Evolutionary conservation across 2,888 invertebrate species (phyloP), one percentile per base, ranked within the genome.

Genomic region (Myopa tessellatipennis): DNA sequence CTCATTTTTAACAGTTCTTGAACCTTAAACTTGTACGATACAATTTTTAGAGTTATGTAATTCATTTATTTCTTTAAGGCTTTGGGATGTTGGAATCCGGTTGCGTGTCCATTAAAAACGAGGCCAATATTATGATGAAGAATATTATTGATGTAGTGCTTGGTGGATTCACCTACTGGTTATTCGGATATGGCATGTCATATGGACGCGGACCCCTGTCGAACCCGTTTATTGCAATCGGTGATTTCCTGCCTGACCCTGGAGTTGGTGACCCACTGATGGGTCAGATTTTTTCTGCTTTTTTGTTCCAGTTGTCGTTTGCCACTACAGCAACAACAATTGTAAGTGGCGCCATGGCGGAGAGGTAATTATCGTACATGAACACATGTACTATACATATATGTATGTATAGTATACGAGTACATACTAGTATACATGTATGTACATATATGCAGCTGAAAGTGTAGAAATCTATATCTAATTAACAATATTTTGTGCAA

Each of bases 41-140:
- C 26, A 26, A 26, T 26, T 26, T 58, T 1, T 6, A 58, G 5
- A 58, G 58, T 10, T 58, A n/a, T 58, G 16, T 58, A 58, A n/a
- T 58, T 16, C 10, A n/a, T 50, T 12, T 18, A 45, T 50, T 40
- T 40, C 26, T 72, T 86, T 4, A 84, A 96, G 97, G 98, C 36
- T 98, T 98, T 85, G 97, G 97, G 0, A 95, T 98, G 93, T 89
- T 98, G 82, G 98, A 98, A 87, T 96, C 97, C 0, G 98, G 98
- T 2, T 96, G 95, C 83, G 97, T 98, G 0, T 96, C 96, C 0
- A 92, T 96, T 74, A 96, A 97, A 90, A 98, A 98, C 87, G 97
- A 98, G 90, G 96, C 97, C 0, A 98, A 98, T 87, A 97, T 98
- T 78, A 98, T 98, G 98, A 96, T 98, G 95, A 98, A 98, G 89